A percentile compares a stretch with the other conserved stretches of the same genome.
phyloP scores from a whole-genome alignment of 2,113 vertebrate genomes.

The Nibea albiflora region DNA sequence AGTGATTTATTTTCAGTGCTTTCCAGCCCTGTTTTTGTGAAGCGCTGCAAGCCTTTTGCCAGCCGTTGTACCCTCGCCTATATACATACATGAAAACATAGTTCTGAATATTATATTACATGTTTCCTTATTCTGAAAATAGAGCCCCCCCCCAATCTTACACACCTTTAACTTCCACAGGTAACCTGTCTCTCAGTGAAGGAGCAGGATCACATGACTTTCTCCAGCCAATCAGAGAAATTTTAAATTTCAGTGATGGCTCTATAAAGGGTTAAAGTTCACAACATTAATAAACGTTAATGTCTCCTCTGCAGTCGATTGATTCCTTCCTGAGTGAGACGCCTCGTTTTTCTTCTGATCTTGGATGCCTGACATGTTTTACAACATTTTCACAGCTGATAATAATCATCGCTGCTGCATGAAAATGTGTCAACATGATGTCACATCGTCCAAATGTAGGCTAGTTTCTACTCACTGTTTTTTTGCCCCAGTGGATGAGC shows the following conservation, averaged over 20 bases:
- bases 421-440: not conserved
- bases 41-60: not conserved
- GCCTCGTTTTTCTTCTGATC: too few species aligned
- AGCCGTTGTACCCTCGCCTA: too few species aligned
- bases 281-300: not conserved
- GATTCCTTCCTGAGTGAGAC: not conserved
- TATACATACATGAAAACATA: too few species aligned
- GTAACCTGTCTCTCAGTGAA: too few species aligned
- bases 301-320: not conserved
- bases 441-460: not conserved
- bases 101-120: too few species aligned
- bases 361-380: not conserved
- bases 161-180: too few species aligned
- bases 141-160: too few species aligned
- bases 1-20: not conserved
- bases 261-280: not conserved
- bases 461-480: not conserved
- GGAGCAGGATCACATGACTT: too few species aligned
- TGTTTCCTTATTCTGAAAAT: too few species aligned
- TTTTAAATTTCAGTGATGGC: too few species aligned
- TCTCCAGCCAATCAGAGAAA: too few species aligned
- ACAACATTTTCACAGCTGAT: not conserved
- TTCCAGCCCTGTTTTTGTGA: constrained; percentile 4
- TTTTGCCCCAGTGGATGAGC: not conserved
- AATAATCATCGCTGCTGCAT: not conserved